Percentiles rank a stretch among this genome's conserved stretches.
phyloP scores from a whole-genome alignment of 2,888 invertebrate species.

The Phytoseiulus persimilis region DNA sequence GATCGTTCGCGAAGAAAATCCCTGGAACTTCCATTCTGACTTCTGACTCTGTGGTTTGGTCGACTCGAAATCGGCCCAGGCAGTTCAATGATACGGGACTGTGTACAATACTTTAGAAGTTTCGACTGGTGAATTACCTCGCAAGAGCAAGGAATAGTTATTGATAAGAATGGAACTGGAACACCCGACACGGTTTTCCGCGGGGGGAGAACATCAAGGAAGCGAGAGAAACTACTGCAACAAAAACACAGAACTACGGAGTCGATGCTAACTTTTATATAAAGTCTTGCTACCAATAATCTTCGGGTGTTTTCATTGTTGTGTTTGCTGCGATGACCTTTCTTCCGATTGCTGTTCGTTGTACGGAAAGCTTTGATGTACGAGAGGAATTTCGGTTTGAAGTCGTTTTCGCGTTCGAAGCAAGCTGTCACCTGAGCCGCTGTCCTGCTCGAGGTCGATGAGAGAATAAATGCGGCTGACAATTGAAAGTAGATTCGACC shows the following conservation, averaged over 20 bases:
- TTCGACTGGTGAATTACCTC: too few species aligned
- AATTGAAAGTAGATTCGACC: not conserved
- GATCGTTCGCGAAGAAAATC: too few species aligned
- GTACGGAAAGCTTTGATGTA: not conserved
- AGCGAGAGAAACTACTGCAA: not conserved
- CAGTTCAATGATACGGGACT: too few species aligned
- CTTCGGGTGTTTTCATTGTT: slow-evolving; percentile 14
- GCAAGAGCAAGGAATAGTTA: not conserved
- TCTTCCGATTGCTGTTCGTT: not conserved
- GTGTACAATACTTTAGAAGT: too few species aligned
- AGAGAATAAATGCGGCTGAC: not conserved
- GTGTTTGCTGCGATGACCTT: not conserved
- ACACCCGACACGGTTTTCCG: not conserved
- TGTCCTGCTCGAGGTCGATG: not conserved
- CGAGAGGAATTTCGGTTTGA: not conserved
- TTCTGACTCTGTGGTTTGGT: too few species aligned
- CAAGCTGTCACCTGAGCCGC: not conserved
- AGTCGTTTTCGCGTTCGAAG: not conserved
- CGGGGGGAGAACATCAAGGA: not conserved
- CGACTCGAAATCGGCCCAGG: too few species aligned
- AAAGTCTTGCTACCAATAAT: slow-evolving; percentile 35
- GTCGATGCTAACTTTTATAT: slow-evolving; percentile 36
- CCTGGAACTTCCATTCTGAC: too few species aligned
- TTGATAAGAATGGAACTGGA: not conserved
- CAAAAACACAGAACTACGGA: not conserved